Percentiles rank a stretch among this genome's conserved stretches.
Conservation (phyloP, 2,888 invertebrate species). For the Apamea monoglypha region DNA sequence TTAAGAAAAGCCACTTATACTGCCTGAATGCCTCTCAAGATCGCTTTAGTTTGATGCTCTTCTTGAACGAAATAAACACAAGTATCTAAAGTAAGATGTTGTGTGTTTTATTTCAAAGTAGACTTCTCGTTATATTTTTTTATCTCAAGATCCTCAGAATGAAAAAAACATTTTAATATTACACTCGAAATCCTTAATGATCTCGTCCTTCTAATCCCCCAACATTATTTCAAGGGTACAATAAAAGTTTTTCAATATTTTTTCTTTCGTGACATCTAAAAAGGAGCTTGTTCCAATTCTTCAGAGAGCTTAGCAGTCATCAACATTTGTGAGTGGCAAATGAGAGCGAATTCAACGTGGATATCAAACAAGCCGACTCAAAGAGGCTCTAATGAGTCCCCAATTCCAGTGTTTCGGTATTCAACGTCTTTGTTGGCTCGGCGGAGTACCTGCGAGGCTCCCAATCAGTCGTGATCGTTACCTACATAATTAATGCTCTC, state of each 20-base stretch:
- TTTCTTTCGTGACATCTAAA: conserved; percentile 55
- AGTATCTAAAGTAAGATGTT: conserved; percentile 26
- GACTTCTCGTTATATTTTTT: conserved; percentile 27
- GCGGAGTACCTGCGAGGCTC: conserved; percentile 57
- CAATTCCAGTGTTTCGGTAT: conserved; percentile 73
- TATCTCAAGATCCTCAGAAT: conserved; percentile 12
- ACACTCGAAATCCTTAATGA: conserved; percentile 58
- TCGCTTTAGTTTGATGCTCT: conserved; percentile 25
- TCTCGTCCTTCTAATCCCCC: conserved; percentile 51
- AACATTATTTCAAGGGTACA: conserved; percentile 64
- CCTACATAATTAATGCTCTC: conserved; percentile 62
- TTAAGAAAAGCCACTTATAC: conserved; percentile 47
- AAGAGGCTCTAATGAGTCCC: conserved; percentile 77
- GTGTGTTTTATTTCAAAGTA: conserved; percentile 30
- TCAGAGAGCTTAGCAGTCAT: conserved; percentile 68
- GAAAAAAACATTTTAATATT: conserved; percentile 49
- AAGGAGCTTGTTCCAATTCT: conserved; percentile 71
- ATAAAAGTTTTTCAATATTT: conserved; percentile 60
- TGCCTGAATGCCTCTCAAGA: conserved; percentile 27
- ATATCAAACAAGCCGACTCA: conserved; percentile 77
- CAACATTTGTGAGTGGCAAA: conserved; percentile 75
- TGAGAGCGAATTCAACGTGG: conserved; percentile 74
- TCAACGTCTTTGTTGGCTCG: conserved; percentile 65
- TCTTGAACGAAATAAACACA: conserved; percentile 43
- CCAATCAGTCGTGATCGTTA: conserved; percentile 63